A percentile compares a stretch with the other conserved stretches of the same genome.
phyloP scores from a whole-genome alignment of 2,797 vertebrate genomes.

The Menidia menidia region DNA sequence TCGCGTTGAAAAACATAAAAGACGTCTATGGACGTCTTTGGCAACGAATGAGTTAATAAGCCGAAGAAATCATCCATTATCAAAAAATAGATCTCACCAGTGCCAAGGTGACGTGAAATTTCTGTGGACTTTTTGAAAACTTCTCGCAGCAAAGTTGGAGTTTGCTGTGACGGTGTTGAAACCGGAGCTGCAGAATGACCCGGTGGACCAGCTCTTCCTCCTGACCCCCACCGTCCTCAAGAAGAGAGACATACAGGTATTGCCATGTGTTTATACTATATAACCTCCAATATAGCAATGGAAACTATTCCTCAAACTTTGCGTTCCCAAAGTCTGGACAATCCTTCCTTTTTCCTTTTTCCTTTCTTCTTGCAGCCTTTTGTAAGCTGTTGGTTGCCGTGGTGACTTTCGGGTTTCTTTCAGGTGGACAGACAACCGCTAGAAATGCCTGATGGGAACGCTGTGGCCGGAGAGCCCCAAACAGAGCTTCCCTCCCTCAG shows the following conservation, averaged over 20 bases:
- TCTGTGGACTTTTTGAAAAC: conserved; percentile 9
- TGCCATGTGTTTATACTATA: background rate
- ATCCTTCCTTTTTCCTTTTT: too few species aligned
- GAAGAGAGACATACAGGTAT: conserved; percentile 91
- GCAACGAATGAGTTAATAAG: too few species aligned
- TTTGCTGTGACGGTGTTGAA: conserved; percentile 86
- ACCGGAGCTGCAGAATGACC: conserved; percentile 75
- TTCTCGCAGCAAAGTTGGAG: conserved; percentile 84
- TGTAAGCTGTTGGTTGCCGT: background rate
- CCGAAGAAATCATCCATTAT: too few species aligned
- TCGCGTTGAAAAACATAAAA: too few species aligned
- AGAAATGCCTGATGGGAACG: conserved; percentile 12
- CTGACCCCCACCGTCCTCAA: conserved; percentile 83
- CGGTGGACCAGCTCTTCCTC: conserved; percentile 86
- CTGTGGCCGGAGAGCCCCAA: conserved; percentile 24
- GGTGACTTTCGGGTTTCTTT: conserved; percentile 1
- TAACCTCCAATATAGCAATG: background rate
- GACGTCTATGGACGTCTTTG: too few species aligned
- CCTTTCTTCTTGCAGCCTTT: background rate
- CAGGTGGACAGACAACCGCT: conserved; percentile 73
- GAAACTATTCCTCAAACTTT: conserved; percentile 1
- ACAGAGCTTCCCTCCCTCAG: conserved; percentile 69
- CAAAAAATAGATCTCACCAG: background rate
- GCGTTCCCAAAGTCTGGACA: background rate
- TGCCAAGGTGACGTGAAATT: conserved; percentile 2